Base-by-base conservation (phyloP, 1,140 invertebrate species). In the Drosophila persimilis region DNA sequence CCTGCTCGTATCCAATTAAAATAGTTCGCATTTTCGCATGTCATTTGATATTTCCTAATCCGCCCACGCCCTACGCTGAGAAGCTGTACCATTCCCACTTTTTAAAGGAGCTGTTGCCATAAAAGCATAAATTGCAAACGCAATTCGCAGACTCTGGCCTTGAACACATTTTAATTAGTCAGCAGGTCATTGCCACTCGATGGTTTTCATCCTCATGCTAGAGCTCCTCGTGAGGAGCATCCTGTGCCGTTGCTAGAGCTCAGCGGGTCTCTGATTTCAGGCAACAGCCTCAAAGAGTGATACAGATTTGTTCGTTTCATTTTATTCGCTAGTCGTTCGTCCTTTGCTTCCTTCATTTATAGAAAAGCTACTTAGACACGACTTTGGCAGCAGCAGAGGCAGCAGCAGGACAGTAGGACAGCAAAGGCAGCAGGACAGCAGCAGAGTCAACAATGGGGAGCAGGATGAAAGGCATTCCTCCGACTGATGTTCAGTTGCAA, bases 121-220 rank as follows among this genome's bases (percentile, higher is more conserved):
- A 7, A 60, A 17, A 41, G 11, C 47, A 58, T 58, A 52, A 69
- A 39, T 24, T 43, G 70, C 54, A 53, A 79, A 73, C 77, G 57
- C 67, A 70, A 58, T 73, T 56, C 60, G 60, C 60, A 26, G 31
- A 62, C 47, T 56, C 48, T 53, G 52, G 41, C 71, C 74, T 88
- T 89, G 86, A 88, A 88, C 85, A 86, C 72, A 88, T 83, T 89
- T 88, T 88, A 88, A 88, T 88, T 88, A 88, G 83, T 72, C 69
- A 64, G 44, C 45, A 48, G 71, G 39, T 29, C 29, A 35, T 55
- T 20, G 7, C 39, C 15, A 2, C 56, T 15, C 22, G 2, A 6
- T 48, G 31, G 6, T 9, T 6, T 11, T 13, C 17, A 15, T 9
- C n/a, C 17, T 4, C 35, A 1, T 6, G 45, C 29, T 17, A 1